A percentile compares a stretch with the other conserved stretches of the same genome.
Evolutionary conservation across 2,113 vertebrate genomes (phyloP).

Genomic region (Chionomys nivalis): DNA sequence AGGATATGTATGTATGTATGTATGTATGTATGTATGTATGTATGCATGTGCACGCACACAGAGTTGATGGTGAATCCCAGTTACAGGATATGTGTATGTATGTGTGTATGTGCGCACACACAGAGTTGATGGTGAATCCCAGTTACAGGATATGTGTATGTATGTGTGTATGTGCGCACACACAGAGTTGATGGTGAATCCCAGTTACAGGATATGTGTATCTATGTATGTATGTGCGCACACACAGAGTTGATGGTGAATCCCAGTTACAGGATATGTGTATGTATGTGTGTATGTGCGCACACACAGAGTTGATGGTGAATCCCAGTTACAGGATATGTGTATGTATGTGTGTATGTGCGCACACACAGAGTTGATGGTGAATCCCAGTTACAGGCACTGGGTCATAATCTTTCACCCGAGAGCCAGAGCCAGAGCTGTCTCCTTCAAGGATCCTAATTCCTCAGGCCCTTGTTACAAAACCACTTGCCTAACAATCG

Average conservation of each 20-base stretch:
- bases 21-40: not conserved
- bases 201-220: not conserved
- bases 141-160: too few relatives aligned
- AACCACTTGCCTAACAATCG: not conserved
- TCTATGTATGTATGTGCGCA: too few relatives aligned
- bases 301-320: not conserved
- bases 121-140: too few relatives aligned
- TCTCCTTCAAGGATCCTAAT: not conserved
- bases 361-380: not conserved
- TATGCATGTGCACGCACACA: not conserved
- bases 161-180: too few relatives aligned
- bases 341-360: rapidly evolving
- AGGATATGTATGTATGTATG: not conserved
- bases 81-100: not conserved
- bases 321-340: not conserved
- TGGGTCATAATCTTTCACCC: not conserved
- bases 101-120: too few relatives aligned
- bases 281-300: too few relatives aligned
- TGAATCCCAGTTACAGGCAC: not conserved
- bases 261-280: too few relatives aligned
- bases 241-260: not conserved
- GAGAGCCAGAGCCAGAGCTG: not conserved
- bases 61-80: not conserved
- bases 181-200: not conserved
- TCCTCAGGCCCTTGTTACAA: not conserved